phyloP scores from a whole-genome alignment of 2,113 vertebrate genomes.

The Brachyhypopomus gauderio region DNA sequence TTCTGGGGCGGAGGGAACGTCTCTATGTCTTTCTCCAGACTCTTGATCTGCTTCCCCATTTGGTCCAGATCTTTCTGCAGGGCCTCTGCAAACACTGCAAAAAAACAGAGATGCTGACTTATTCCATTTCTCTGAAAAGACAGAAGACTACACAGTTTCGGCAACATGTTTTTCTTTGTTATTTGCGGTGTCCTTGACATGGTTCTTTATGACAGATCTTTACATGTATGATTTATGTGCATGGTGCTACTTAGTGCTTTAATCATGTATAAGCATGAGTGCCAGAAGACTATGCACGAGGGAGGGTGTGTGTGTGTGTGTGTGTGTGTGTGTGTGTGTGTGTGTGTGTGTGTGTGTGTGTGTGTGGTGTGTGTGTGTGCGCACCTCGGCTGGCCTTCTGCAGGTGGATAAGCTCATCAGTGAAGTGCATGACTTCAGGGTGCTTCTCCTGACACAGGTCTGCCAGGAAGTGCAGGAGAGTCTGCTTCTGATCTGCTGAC shows the following conservation, averaged over 20 bases:
- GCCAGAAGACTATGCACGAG: too few species aligned
- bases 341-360: too few species aligned
- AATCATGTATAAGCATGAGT: too few species aligned
- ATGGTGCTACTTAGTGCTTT: too few species aligned
- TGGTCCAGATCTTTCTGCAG: slow-evolving; percentile 83
- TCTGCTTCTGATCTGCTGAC: slow-evolving; percentile 82
- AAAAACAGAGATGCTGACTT: neutral
- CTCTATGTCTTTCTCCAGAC: slow-evolving; percentile 75
- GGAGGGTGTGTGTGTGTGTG: too few species aligned
- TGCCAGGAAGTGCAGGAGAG: slow-evolving; percentile 87
- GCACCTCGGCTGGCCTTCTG: slow-evolving; percentile 91
- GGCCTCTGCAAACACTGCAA: slow-evolving; percentile 79
- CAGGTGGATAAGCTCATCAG: slow-evolving; percentile 86
- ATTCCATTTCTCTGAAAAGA: neutral
- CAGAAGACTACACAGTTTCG: too few species aligned
- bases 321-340: too few species aligned
- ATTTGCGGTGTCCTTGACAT: too few species aligned
- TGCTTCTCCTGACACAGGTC: slow-evolving; percentile 82
- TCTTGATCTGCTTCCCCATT: slow-evolving; percentile 81
- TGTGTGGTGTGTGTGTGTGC: too few species aligned
- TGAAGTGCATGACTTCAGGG: slow-evolving; percentile 82
- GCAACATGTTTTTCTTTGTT: too few species aligned
- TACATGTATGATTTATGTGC: too few species aligned
- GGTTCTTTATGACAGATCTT: too few species aligned
- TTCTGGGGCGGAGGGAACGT: slow-evolving; percentile 78